Conservation (phyloP, 2,797 vertebrate genomes). For the Microctenopoma lineatum region DNA sequence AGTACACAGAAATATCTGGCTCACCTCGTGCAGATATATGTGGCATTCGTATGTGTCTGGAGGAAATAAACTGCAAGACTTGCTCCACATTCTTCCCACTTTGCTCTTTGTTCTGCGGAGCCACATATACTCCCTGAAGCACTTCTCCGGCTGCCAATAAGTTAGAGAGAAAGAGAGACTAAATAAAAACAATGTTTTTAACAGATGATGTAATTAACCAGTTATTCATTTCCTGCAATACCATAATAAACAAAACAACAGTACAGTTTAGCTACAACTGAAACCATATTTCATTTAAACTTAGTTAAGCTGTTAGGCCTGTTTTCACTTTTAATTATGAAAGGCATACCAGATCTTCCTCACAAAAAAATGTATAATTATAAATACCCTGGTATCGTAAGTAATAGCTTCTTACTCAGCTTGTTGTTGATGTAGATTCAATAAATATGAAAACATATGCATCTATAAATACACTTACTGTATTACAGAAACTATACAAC, state of each 20-base stretch:
- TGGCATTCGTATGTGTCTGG: constrained; percentile 95
- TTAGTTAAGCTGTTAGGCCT: background rate
- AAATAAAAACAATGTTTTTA: background rate
- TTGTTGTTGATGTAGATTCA: background rate
- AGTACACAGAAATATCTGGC: background rate
- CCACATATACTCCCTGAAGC: constrained; percentile 84
- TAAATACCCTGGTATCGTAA: background rate
- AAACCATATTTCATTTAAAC: background rate
- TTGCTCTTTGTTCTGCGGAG: constrained; percentile 89
- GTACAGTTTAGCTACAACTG: background rate
- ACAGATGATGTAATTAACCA: background rate
- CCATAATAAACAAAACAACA: background rate
- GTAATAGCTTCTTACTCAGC: background rate
- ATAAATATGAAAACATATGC: background rate
- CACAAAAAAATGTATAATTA: background rate
- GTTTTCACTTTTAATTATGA: background rate
- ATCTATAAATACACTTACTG: background rate
- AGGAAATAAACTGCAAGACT: constrained; percentile 93
- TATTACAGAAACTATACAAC: background rate
- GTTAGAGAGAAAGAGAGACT: background rate
- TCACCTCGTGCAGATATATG: constrained; percentile 94
- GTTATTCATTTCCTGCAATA: background rate
- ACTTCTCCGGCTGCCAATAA: constrained; percentile 90
- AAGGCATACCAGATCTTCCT: background rate
- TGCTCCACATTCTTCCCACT: constrained; percentile 95